Percentiles rank a stretch among this genome's conserved stretches.
Conservation (phyloP, 2,113 vertebrate genomes). For the Siniperca chuatsi region DNA sequence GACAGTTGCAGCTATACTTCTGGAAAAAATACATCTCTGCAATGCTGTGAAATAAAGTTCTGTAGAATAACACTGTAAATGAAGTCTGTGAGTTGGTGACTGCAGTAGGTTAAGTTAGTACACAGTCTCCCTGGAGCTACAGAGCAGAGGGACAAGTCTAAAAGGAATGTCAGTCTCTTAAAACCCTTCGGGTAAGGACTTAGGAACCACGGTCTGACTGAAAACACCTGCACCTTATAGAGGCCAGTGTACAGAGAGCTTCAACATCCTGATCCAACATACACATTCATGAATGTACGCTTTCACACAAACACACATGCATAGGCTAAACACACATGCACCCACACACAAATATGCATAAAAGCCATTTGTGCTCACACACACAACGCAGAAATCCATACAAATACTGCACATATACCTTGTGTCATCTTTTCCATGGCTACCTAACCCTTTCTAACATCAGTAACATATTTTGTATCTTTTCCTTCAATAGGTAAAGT, state of each 20-base stretch:
- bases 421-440: constrained; percentile 73
- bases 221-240: constrained; percentile 81
- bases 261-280: constrained; percentile 73
- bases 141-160: constrained; percentile 62
- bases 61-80: constrained; percentile 18
- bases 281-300: constrained; percentile 75
- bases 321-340: constrained; percentile 38
- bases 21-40: constrained; percentile 2
- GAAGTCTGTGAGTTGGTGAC: constrained; percentile 49
- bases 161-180: constrained; percentile 77
- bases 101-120: constrained; percentile 45
- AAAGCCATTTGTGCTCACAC: constrained; percentile 39
- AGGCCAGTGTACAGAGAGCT: constrained; percentile 61
- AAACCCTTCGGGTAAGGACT: constrained; percentile 72
- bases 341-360: constrained; percentile 41
- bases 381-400: constrained; percentile 29
- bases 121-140: constrained; percentile 41
- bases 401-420: constrained; percentile 35
- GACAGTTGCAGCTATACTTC: not conserved
- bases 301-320: constrained; percentile 69
- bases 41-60: constrained; percentile 12
- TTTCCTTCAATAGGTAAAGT: constrained; percentile 67
- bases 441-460: constrained; percentile 47
- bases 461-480: constrained; percentile 65
- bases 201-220: constrained; percentile 77